A percentile compares a stretch with the other conserved stretches of the same genome.
phyloP scores from a whole-genome alignment of 2,888 invertebrate species.

The Drosophila monieri region DNA sequence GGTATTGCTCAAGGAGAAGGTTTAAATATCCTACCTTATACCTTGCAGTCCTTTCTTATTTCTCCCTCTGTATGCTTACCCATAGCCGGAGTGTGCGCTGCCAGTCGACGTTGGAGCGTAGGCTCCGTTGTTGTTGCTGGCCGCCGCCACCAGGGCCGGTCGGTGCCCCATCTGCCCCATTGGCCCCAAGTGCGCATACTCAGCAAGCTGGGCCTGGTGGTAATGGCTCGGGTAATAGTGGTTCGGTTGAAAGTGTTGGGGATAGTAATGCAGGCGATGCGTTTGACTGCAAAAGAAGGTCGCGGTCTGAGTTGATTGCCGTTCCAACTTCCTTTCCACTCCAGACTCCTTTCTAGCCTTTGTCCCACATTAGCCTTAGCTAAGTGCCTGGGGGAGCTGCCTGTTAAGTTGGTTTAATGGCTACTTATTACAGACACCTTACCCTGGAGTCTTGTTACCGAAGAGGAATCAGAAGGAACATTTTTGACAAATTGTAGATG shows the following conservation, averaged over 20 bases:
- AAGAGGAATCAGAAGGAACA: too few species aligned
- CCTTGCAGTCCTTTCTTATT: not conserved
- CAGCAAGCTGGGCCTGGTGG: constrained; percentile 23
- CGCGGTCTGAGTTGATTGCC: constrained; percentile 1
- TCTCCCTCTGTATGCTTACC: constrained; percentile 59
- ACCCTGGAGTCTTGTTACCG: not conserved
- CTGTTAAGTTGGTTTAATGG: not conserved
- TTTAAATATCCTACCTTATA: too few species aligned
- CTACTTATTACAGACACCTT: constrained; percentile 1
- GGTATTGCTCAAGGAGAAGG: too few species aligned
- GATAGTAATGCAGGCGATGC: constrained; percentile 62
- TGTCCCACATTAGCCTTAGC: constrained; percentile 17
- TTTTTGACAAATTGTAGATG: too few species aligned
- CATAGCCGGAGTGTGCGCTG: constrained; percentile 74
- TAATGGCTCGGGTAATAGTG: constrained; percentile 48
- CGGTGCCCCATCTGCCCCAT: constrained; percentile 29
- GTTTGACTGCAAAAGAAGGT: constrained; percentile 53
- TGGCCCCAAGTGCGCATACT: constrained; percentile 2
- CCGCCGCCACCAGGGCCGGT: constrained; percentile 59
- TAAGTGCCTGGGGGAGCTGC: constrained; percentile 16
- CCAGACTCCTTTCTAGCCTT: constrained; percentile 1
- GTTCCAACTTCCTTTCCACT: constrained; percentile 26
- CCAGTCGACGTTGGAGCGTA: constrained; percentile 46
- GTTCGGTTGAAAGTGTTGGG: constrained; percentile 46
- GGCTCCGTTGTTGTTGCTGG: constrained; percentile 67